A percentile compares a stretch with the other conserved stretches of the same genome.
Evolutionary conservation across 2,113 vertebrate species (phyloP).

Genomic region (Hydropotes inermis): DNA sequence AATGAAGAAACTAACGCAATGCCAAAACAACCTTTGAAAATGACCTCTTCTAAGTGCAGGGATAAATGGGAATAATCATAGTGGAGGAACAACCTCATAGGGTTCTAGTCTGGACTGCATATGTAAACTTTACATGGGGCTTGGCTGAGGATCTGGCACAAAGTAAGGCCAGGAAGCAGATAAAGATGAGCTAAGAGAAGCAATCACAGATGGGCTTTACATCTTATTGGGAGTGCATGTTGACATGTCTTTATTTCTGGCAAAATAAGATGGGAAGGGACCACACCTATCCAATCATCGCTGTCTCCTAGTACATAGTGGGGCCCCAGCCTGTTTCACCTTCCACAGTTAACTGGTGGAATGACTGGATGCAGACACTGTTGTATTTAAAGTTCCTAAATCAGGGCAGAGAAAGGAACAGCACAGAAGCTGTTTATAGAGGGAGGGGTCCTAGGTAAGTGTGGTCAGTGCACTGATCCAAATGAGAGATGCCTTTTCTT

Average conservation of each 20-base stretch:
- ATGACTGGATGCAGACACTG: rapidly evolving
- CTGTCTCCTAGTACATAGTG: rapidly evolving
- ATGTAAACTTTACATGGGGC: rapidly evolving
- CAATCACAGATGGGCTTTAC: not conserved
- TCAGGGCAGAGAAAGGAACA: not conserved
- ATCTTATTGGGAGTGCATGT: not conserved
- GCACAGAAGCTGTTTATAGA: not conserved
- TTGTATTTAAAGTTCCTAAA: not conserved
- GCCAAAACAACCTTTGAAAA: not conserved
- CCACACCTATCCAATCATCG: rapidly evolving
- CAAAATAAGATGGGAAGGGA: too few relatives aligned
- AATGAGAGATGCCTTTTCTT: not conserved
- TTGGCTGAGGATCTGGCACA: rapidly evolving
- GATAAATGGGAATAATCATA: too few relatives aligned
- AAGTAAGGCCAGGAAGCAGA: not conserved
- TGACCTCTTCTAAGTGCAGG: not conserved
- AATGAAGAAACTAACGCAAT: not conserved
- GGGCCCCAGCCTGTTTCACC: not conserved
- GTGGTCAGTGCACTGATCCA: rapidly evolving
- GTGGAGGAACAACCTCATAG: rapidly evolving
- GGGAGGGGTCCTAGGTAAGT: rapidly evolving
- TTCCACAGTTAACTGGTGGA: not conserved
- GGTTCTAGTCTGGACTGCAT: rapidly evolving
- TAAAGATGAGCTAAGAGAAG: not conserved
- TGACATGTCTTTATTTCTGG: not conserved